Percentiles rank a stretch among this genome's conserved stretches.
These are phyloP conservation scores for Keiferia lycopersicella DNA, from an alignment of 2,888 invertebrate species.

Conservation along the genomic window DNA sequence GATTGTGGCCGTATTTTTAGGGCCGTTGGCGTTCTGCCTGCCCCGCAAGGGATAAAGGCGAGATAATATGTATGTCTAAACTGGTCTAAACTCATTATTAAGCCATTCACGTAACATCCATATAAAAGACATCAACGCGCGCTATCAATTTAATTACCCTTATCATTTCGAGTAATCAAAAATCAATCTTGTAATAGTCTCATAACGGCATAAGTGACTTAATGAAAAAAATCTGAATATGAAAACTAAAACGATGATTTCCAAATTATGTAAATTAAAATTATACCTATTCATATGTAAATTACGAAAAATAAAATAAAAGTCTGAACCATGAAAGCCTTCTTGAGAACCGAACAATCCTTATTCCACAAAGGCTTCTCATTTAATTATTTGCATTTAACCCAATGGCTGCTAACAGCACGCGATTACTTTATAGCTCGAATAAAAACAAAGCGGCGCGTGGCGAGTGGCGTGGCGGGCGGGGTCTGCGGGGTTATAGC, in stretches of 20 bases:
- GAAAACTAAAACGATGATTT: neutral
- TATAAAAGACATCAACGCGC: slow-evolving; percentile 32
- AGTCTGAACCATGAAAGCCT: neutral
- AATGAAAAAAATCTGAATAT: neutral
- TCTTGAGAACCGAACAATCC: neutral
- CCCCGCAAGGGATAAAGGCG: no score
- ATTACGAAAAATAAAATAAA: neutral
- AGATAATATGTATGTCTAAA: no score
- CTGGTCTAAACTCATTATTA: no score
- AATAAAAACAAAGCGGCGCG: slow-evolving; percentile 70
- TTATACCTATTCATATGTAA: neutral
- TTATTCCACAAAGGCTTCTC: slow-evolving; percentile 3
- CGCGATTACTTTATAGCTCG: slow-evolving; percentile 73
- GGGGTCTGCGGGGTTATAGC: slow-evolving; percentile 64
- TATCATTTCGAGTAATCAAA: slow-evolving; percentile 12
- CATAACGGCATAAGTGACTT: neutral
- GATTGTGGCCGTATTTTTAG: no score
- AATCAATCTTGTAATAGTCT: neutral
- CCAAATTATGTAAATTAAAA: neutral
- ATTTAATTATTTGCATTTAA: slow-evolving; percentile 19
- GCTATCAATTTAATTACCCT: slow-evolving; percentile 17
- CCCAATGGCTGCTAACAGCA: slow-evolving; percentile 34
- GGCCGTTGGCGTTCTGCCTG: no score
- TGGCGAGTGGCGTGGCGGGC: slow-evolving; percentile 40
- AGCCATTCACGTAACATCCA: slow-evolving; percentile 1